A percentile compares a stretch with the other conserved stretches of the same genome.
Evolutionary conservation across 1,140 invertebrate genomes (phyloP).

Genomic region (Zaprionus tsacasi): DNA sequence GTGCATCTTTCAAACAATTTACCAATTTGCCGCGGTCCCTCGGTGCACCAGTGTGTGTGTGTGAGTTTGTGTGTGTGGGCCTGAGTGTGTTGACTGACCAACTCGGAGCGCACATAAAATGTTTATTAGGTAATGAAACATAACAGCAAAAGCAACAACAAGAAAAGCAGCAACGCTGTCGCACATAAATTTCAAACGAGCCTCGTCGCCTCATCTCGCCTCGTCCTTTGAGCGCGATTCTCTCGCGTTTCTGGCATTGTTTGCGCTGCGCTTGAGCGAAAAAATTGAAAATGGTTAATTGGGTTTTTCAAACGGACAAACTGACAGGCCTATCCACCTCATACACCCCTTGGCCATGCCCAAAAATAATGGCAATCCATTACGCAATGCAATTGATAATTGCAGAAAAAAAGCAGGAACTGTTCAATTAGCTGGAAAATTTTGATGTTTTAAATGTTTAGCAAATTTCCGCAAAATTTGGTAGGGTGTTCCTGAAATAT

Average conservation of each 20-base stretch:
- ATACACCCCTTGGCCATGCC: neutral
- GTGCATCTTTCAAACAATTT: slow-evolving; percentile 79
- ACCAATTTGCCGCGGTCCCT: slow-evolving; percentile 57
- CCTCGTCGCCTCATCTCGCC: slow-evolving; percentile 36
- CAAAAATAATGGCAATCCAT: neutral
- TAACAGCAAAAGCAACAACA: slow-evolving; percentile 22
- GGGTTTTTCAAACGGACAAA: slow-evolving; percentile 52
- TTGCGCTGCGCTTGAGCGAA: slow-evolving; percentile 37
- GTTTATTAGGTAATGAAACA: slow-evolving; percentile 80
- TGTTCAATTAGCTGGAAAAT: neutral
- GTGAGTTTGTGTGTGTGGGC: neutral
- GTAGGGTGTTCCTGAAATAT: neutral
- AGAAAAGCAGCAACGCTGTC: slow-evolving; percentile 31
- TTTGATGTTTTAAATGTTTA: neutral
- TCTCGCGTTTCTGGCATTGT: slow-evolving; percentile 25
- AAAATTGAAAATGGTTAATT: slow-evolving; percentile 65
- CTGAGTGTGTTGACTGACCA: slow-evolving; percentile 43
- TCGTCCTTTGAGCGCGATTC: slow-evolving; percentile 52
- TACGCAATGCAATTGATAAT: slow-evolving; percentile 4
- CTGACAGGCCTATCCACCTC: neutral
- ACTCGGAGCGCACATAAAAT: slow-evolving; percentile 61
- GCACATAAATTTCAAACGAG: slow-evolving; percentile 70
- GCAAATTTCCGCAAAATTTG: neutral
- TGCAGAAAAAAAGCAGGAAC: neutral
- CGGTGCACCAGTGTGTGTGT: slow-evolving; percentile 11